Evolutionary conservation across 2,797 vertebrate species (phyloP), one percentile per base, ranked within the genome.

Genomic region (Melanotaenia pygmaea): DNA sequence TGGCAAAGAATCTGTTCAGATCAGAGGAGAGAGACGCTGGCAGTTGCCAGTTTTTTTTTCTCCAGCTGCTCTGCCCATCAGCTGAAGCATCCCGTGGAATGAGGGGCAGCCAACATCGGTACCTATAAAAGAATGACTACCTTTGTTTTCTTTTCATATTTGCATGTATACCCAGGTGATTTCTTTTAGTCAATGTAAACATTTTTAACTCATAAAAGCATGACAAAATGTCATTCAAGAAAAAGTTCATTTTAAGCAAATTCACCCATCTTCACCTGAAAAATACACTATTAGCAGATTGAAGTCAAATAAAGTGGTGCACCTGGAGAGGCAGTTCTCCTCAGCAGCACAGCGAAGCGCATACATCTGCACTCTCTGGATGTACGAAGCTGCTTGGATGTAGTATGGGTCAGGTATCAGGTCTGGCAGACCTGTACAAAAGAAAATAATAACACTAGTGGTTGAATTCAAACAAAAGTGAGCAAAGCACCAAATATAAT

Each of bases 241-340:
- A 4, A 4, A 68, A 32, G 3, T 34, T 54, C 0, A 54, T 20
- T 8, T 50, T 2, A 50, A 50, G 45, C 6, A 50, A 50, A 22
- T n/a, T 50, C 8, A 1, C 38, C 2, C 12, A n/a, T 38, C 4
- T 16, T 28, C 18, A 58, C 14, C 34, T 50, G 2, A 40, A 18
- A 50, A 60, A 26, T 59, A 26, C 28, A 16, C 26, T 24, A 34
- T 32, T 47, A 50, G 20, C 20, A 50, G 20, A 50, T 50, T 50
- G 9, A 50, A n/a, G n/a, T 30, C 1, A 38, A 51, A 64, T 57
- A 56, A 72, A 58, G 54, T 26, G 57, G 26, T 4, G 38, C 66
- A 96, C 95, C 94, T 95, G 67, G 95, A 93, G 3, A 96, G 93
- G 68, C 95, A 96, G 85, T 95, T 95, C 66, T 96, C 95, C 43